Evolutionary conservation across 2,888 invertebrate genomes (phyloP).

Genomic region (Aromia moschata): DNA sequence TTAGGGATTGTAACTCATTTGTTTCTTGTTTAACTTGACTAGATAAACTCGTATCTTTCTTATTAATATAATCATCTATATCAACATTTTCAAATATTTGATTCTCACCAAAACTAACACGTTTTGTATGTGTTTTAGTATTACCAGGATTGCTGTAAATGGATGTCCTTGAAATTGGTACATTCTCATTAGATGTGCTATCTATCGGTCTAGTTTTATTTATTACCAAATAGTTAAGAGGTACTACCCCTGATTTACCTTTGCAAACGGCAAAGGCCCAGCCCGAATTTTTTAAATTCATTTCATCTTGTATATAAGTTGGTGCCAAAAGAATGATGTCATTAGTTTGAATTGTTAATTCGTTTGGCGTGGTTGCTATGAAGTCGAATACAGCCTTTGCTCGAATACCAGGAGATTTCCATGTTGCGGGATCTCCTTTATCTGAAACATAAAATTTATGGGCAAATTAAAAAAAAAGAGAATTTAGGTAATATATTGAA

Average conservation of each 20-base stretch:
- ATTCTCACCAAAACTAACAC: slow-evolving; percentile 62
- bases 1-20: no score
- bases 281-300: slow-evolving; percentile 71
- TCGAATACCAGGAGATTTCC: slow-evolving; percentile 72
- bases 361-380: slow-evolving; percentile 74
- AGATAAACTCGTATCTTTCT: slow-evolving; percentile 17
- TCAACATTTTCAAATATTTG: slow-evolving; percentile 58
- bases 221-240: slow-evolving; percentile 68
- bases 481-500: no score
- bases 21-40: no score
- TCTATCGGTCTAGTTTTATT: slow-evolving; percentile 46
- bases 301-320: slow-evolving; percentile 77
- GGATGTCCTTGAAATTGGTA: slow-evolving; percentile 39
- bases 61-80: slow-evolving; percentile 47
- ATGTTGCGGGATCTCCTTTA: slow-evolving; percentile 71
- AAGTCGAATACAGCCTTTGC: slow-evolving; percentile 81
- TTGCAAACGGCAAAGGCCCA: slow-evolving; percentile 75
- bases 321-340: slow-evolving; percentile 86
- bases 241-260: slow-evolving; percentile 70
- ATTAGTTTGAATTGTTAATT: slow-evolving; percentile 80
- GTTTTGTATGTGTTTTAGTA: slow-evolving; percentile 52
- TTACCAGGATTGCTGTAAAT: slow-evolving; percentile 12
- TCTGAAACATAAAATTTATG: no score
- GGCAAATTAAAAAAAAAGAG: slow-evolving; percentile 5
- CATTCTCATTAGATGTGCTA: slow-evolving; percentile 17